Base-by-base conservation (phyloP, 2,888 invertebrate species). In the Hydroisotoma schaefferi region DNA sequence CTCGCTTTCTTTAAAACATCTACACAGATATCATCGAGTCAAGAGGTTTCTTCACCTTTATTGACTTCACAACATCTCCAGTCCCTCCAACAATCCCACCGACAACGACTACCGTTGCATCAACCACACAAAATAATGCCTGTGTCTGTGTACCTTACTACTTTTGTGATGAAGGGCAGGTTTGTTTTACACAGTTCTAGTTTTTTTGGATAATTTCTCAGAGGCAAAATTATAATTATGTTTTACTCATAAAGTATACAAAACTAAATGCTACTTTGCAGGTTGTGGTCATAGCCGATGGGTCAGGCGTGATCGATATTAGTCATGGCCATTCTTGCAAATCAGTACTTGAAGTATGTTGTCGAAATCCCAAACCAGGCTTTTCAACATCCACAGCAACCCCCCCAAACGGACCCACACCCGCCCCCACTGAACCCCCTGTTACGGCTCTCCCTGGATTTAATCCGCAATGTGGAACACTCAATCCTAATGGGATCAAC, bases 401-500 rank as follows among this genome's bases (percentile, higher is more conserved):
- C 10, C 47, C 61, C 22, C 47, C 52, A n/a, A 27, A 29, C 49
- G 54, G 25, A 12, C 53, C 56, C 26, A 61, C 57, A 15, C 54
- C 60, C 1, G 15, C 37, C 23, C 33, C 43, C 15, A 46, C 61
- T 2, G 40, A 20, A 1, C 44, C 59, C 4, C 46, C 58, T 1
- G 38, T 40, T 6, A 40, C 46, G 12, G 60, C 61, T 15, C 29
- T 57, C 12, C 70, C 69, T 12, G 67, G 65, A 20, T 71, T 52
- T 47, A 29, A 12, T 8, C 68, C 72, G 10, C 63, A 63, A 20
- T 72, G 72, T 61, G 72, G 72, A 8, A 63, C 65, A 4, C 48
- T 68, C n/a, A 70, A 72, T 61, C 69, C 69, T 0, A 71, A 72
- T 55, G 72, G 72, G 10, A 66, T 72, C 26, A 68, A 71, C 38